Conservation (phyloP, 2,797 vertebrate genomes). For the Falco rusticolus region DNA sequence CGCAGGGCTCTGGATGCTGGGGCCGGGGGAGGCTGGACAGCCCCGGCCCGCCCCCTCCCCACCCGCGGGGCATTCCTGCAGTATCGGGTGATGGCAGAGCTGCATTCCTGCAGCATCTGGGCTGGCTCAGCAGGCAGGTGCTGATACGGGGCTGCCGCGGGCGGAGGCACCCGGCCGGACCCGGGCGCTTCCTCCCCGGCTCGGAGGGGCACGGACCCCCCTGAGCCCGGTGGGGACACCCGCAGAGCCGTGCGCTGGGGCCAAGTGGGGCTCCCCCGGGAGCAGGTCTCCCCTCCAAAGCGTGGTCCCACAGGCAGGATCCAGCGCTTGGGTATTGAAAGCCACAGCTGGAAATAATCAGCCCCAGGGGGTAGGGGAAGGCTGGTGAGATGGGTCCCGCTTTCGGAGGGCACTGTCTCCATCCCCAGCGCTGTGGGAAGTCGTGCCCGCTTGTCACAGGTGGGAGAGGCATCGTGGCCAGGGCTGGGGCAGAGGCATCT, state of each 20-base stretch:
- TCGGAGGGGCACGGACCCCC: not conserved
- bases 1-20: not conserved
- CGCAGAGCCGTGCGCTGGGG: fast-evolving
- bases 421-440: not conserved
- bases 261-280: not conserved
- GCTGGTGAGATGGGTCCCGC: not conserved
- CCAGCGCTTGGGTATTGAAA: not conserved
- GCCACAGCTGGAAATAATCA: not conserved
- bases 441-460: fast-evolving
- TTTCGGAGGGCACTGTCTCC: not conserved
- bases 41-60: not conserved
- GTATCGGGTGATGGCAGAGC: slow-evolving; percentile 57
- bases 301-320: not conserved
- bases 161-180: not conserved
- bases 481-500: not conserved
- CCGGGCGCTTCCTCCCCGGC: not conserved
- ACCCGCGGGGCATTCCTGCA: slow-evolving; percentile 46
- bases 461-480: fast-evolving
- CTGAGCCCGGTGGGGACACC: fast-evolving
- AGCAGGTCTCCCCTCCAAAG: not conserved
- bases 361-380: not conserved
- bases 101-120: slow-evolving; percentile 60
- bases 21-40: not conserved
- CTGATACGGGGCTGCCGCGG: slow-evolving; percentile 28
- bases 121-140: slow-evolving; percentile 50